Base-by-base conservation (phyloP, 2,888 invertebrate genomes). In the Cremastinae sp. region DNA sequence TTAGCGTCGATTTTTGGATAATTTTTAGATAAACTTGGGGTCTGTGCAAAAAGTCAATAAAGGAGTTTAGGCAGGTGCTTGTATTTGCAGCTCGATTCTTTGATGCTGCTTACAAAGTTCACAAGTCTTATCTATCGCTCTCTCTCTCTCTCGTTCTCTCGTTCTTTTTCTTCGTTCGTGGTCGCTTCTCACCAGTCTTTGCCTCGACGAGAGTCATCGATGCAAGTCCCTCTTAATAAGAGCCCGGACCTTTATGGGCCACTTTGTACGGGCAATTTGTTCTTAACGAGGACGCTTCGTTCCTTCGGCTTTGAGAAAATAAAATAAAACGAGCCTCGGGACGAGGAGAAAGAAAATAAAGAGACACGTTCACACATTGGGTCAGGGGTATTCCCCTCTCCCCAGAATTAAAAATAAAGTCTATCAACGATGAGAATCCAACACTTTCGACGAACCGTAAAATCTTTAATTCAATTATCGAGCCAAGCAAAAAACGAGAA, bases 221-320 rank as follows among this genome's bases (percentile, higher is more conserved):
- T 65, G 66, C 59, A 59, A 61, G 47, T 74, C 78, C 66, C 74
- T 77, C 76, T 84, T 86, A 86, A 86, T 86, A 83, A 84, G 83
- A 83, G 47, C 22, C 75, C 74, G 75, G 75, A 81, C 79, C 83
- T 86, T 86, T 84, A 85, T 79, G 78, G 81, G 79, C 81, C 79
- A 81, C 78, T 83, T 80, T 78, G 79, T 78, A 80, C 54, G 71
- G 81, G 80, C 84, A 85, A 85, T 86, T 86, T 85, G 83, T 80
- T 79, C 81, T 81, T 85, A 83, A 84, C 84, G 81, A 84, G 61
- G 75, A 76, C 78, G 80, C 75, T 81, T 80, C 83, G 66, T 64
- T 72, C 68, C 49, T 71, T 61, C 18, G 34, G 36, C 12, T 28
- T n/a, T n/a, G n/a, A n/a, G n/a, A n/a, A n/a, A n/a, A n/a, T n/a